Evolutionary conservation across 1,140 invertebrate genomes (phyloP), one percentile per base, ranked within the genome.

Genomic region (Telenomus remus): DNA sequence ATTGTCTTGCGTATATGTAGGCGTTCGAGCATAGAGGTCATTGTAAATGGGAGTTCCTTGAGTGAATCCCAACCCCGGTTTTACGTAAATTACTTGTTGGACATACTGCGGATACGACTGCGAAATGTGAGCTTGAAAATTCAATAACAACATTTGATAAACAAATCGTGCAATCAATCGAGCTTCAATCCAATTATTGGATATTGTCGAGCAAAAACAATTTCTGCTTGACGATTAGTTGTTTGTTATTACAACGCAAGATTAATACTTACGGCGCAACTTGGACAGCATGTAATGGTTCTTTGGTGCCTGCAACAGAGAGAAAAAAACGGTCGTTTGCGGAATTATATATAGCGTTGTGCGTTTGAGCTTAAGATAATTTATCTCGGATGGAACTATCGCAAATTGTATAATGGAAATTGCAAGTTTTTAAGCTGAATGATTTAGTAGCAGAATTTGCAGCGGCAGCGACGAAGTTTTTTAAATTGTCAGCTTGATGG

Each of bases 1-100:
- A 76, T 85, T 86, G 54, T 85, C 82, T 59, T 85, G 85, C 37
- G 78, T 64, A 53, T 83, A 85, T 33, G 66, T 53, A 14, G 81
- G 74, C 39, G 76, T 27, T 44, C 60, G 81, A 13, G 78, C 47
- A 61, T 84, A 84, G 34, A 81, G 61, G 47, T 84, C 80, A 49
- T 48, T 66, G 53, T 85, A 83, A 78, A 81, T 75, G 48, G 81
- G 73, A 49, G 68, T 69, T 44, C 70, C 77, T 53, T 82, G 82
- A 63, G 74, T 80, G 51, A 85, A 83, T 63, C 79, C 50, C 43
- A 78, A 68, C 13, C 77, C 68, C 0, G 83, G 81, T 46, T 82
- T 82, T 54, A 73, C 79, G 71, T 83, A 82, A 60, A 85, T 68
- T 46, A 85, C 55, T 65, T 84, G 82, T 34, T 82, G 79, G 42